Conservation (phyloP, 2,888 invertebrate genomes). For the Salpingus planirostris region DNA sequence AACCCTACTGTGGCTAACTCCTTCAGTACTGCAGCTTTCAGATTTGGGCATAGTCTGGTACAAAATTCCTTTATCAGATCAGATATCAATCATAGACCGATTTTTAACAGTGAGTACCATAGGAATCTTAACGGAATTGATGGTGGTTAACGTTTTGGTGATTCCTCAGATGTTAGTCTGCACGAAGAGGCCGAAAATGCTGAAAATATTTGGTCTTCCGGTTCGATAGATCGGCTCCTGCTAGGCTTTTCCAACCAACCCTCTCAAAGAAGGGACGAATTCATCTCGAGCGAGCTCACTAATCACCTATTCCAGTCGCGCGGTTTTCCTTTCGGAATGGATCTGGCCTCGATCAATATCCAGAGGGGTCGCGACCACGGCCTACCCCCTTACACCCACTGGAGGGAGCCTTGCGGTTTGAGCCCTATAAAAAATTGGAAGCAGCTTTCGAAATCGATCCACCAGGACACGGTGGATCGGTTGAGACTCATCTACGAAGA, state of each 20-base stretch:
- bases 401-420: slow-evolving; percentile 72
- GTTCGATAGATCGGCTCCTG: slow-evolving; percentile 69
- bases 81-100: slow-evolving; percentile 58
- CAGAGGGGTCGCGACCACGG: slow-evolving; percentile 85
- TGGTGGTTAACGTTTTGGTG: too few relatives aligned
- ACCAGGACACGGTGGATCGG: slow-evolving; percentile 52
- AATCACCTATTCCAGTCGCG: slow-evolving; percentile 74
- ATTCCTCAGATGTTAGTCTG: slow-evolving; percentile 64
- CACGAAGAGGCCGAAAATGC: slow-evolving; percentile 68
- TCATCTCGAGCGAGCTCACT: slow-evolving; percentile 70
- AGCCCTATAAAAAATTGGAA: slow-evolving; percentile 57
- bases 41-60: slow-evolving; percentile 81
- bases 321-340: slow-evolving; percentile 68
- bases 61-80: slow-evolving; percentile 68
- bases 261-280: slow-evolving; percentile 71
- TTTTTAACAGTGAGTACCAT: slow-evolving; percentile 59
- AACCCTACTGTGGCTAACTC: slow-evolving; percentile 71
- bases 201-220: slow-evolving; percentile 63
- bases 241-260: slow-evolving; percentile 70
- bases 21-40: slow-evolving; percentile 74
- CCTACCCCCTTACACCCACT: slow-evolving; percentile 67
- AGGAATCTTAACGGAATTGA: neutral
- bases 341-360: slow-evolving; percentile 79
- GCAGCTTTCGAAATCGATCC: slow-evolving; percentile 61
- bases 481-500: slow-evolving; percentile 50